These are phyloP conservation scores for Geothlypis trichas DNA, from an alignment of 2,113 vertebrate species.

Conservation along the genomic window DNA sequence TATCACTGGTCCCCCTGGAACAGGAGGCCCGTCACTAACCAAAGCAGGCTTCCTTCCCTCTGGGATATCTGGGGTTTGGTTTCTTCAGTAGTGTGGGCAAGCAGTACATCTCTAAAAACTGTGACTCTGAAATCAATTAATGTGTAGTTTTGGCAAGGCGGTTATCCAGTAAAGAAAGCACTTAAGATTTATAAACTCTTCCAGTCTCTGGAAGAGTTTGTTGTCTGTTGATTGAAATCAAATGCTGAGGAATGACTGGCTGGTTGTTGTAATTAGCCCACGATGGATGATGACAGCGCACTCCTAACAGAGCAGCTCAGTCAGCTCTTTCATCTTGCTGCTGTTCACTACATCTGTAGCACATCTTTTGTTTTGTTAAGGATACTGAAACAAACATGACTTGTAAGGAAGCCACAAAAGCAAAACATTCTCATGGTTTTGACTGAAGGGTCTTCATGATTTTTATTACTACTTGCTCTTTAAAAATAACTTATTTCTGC, in stretches of 20 bases:
- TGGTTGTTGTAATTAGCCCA: neutral
- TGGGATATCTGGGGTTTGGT: neutral
- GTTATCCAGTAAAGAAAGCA: neutral
- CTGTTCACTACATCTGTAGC: neutral
- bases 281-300: neutral
- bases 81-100: neutral
- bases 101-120: neutral
- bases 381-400: neutral
- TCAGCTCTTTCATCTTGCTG: conserved; percentile 1
- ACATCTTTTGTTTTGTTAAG: neutral
- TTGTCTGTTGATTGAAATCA: conserved; percentile 25
- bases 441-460: neutral
- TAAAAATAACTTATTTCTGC: neutral
- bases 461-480: neutral
- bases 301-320: neutral
- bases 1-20: neutral
- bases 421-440: neutral
- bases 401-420: neutral
- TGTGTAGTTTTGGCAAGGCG: neutral
- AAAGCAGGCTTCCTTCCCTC: neutral
- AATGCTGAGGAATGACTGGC: neutral
- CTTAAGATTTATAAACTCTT: neutral
- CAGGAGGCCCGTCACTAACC: neutral
- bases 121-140: neutral
- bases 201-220: neutral